Conservation (phyloP, 2,797 vertebrate species). For the Octomys mimax region DNA sequence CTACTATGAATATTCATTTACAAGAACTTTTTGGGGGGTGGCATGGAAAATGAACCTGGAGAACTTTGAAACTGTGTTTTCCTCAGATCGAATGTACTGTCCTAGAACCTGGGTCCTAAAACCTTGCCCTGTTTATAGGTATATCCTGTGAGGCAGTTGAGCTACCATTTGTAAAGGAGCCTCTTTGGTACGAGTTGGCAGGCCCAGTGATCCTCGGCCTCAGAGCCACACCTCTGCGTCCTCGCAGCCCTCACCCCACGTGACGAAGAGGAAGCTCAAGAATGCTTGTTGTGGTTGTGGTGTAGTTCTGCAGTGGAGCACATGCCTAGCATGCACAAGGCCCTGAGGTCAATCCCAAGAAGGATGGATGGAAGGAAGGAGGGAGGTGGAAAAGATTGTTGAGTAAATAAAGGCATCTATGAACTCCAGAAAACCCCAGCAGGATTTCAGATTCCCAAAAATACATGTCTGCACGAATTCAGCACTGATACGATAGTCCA, state of each 20-base stretch:
- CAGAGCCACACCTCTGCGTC: neutral
- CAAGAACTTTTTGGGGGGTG: neutral
- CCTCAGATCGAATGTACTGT: neutral
- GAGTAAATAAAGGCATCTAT: neutral
- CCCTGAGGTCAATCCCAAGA: neutral
- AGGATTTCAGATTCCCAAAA: conserved; percentile 26
- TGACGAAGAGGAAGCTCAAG: neutral
- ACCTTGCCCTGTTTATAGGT: neutral
- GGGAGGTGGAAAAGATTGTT: neutral
- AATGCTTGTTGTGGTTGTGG: neutral
- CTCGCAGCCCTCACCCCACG: neutral
- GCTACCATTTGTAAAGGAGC: neutral
- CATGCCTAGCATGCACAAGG: neutral
- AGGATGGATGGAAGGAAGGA: neutral
- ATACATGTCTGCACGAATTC: neutral
- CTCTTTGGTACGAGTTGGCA: neutral
- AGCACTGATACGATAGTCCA: neutral
- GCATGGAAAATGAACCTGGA: neutral
- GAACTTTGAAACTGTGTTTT: neutral
- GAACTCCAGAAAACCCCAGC: conserved; percentile 22
- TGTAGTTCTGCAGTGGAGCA: neutral
- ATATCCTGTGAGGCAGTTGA: neutral
- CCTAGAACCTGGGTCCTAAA: neutral
- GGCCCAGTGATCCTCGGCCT: neutral
- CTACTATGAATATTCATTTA: neutral